A percentile compares a stretch with the other conserved stretches of the same genome.
phyloP scores from a whole-genome alignment of 2,888 invertebrate genomes.

The Antitype chi region DNA sequence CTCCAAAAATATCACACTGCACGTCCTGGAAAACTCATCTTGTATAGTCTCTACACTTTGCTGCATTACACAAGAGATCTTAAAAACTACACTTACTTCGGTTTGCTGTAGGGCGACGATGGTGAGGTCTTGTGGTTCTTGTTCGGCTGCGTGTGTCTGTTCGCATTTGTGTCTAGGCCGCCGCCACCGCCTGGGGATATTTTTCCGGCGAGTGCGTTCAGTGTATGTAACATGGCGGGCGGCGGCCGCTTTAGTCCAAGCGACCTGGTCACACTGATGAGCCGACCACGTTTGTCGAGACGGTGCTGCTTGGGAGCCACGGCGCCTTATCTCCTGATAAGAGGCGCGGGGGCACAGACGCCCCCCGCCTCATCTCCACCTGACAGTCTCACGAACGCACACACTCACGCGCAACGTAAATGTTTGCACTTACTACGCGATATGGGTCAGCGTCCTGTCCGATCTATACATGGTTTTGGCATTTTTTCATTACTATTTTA shows the following conservation, averaged over 20 bases:
- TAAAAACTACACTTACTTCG: constrained; percentile 84
- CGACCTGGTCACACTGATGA: constrained; percentile 88
- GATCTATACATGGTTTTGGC: constrained; percentile 78
- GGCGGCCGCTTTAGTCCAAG: constrained; percentile 87
- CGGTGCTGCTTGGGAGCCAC: constrained; percentile 81
- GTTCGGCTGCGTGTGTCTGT: constrained; percentile 91
- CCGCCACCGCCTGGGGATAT: constrained; percentile 95
- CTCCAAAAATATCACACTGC: constrained; percentile 11
- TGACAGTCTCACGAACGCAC: constrained; percentile 83
- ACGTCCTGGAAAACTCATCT: constrained; percentile 16
- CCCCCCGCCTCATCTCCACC: constrained; percentile 90
- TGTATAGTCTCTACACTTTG: constrained; percentile 18
- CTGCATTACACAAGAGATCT: constrained; percentile 21
- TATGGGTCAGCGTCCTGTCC: constrained; percentile 89
- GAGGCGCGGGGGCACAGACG: constrained; percentile 88
- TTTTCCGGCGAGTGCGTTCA: constrained; percentile 97
- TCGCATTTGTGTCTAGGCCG: constrained; percentile 93
- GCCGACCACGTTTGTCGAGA: constrained; percentile 83
- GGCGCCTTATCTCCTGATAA: constrained; percentile 89
- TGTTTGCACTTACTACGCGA: constrained; percentile 73
- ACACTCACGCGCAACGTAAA: constrained; percentile 76
- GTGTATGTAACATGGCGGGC: constrained; percentile 96
- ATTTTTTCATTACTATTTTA: constrained; percentile 78
- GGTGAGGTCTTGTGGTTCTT: constrained; percentile 88
- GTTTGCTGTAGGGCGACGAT: constrained; percentile 88